phyloP scores from a whole-genome alignment of 2,113 vertebrate species.

The Calonectris borealis region DNA sequence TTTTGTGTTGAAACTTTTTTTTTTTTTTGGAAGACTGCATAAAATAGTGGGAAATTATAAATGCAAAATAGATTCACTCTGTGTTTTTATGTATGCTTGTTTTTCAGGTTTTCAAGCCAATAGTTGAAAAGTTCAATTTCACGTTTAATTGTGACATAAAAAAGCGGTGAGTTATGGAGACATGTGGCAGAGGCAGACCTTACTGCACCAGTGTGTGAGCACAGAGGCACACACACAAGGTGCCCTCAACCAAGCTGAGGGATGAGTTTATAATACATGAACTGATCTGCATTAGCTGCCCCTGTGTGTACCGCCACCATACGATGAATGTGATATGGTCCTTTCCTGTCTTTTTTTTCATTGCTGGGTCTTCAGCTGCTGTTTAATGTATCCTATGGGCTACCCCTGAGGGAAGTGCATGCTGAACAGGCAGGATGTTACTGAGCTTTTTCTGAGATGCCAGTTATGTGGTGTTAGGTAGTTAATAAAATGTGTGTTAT shows the following conservation, averaged over 20 bases:
- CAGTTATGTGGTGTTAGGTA: background rate
- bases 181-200: background rate
- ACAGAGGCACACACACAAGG: background rate
- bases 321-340: background rate
- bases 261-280: background rate
- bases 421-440: background rate
- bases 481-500: background rate
- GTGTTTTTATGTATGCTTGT: background rate
- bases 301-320: background rate
- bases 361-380: background rate
- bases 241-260: background rate
- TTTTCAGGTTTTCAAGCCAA: slow-evolving; percentile 92
- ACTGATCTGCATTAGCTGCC: background rate
- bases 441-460: background rate
- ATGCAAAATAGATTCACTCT: background rate
- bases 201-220: background rate
- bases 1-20: background rate
- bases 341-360: background rate
- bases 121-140: slow-evolving; percentile 89
- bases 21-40: background rate
- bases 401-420: background rate
- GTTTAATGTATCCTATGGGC: background rate
- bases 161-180: slow-evolving; percentile 81
- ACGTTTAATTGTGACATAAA: slow-evolving; percentile 89
- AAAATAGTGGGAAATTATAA: background rate